These are phyloP conservation scores for Netelia fuscicornis DNA, from an alignment of 2,888 invertebrate species.

Conservation along the genomic window DNA sequence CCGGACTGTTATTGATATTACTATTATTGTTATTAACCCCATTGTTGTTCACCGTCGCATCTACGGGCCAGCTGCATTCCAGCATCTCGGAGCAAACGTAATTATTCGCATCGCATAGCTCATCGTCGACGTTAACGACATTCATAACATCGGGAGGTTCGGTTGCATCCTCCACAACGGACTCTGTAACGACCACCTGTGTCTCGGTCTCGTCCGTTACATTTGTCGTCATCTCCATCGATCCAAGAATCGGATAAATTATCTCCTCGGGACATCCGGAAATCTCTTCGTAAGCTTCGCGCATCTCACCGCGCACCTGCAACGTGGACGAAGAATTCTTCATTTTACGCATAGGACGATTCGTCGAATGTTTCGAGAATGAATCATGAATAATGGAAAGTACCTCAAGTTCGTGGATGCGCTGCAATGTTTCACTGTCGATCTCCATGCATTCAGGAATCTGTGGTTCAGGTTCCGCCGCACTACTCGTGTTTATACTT, in stretches of 20 bases:
- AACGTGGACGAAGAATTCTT: slow-evolving; percentile 8
- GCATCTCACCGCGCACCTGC: slow-evolving; percentile 83
- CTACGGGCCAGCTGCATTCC: slow-evolving; percentile 82
- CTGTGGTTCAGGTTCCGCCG: slow-evolving; percentile 78
- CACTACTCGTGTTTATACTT: slow-evolving; percentile 63
- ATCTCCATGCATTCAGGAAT: slow-evolving; percentile 83
- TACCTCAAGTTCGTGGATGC: slow-evolving; percentile 83
- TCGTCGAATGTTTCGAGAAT: background rate
- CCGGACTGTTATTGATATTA: slow-evolving; percentile 66
- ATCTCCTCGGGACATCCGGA: slow-evolving; percentile 83
- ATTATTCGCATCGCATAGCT: slow-evolving; percentile 92
- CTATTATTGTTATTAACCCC: slow-evolving; percentile 77
- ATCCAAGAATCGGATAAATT: slow-evolving; percentile 82
- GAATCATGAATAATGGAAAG: slow-evolving; percentile 19
- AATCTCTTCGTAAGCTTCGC: slow-evolving; percentile 83
- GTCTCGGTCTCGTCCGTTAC: slow-evolving; percentile 76
- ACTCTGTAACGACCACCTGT: slow-evolving; percentile 70
- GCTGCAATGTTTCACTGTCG: slow-evolving; percentile 82
- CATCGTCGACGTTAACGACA: slow-evolving; percentile 85
- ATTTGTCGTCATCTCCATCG: slow-evolving; percentile 81
- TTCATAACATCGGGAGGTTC: slow-evolving; percentile 78
- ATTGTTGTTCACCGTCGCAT: slow-evolving; percentile 79
- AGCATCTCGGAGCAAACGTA: slow-evolving; percentile 87
- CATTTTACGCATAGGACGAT: background rate
- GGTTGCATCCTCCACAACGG: slow-evolving; percentile 58